phyloP scores from a whole-genome alignment of 2,797 vertebrate species.

The Propithecus deckenii region DNA sequence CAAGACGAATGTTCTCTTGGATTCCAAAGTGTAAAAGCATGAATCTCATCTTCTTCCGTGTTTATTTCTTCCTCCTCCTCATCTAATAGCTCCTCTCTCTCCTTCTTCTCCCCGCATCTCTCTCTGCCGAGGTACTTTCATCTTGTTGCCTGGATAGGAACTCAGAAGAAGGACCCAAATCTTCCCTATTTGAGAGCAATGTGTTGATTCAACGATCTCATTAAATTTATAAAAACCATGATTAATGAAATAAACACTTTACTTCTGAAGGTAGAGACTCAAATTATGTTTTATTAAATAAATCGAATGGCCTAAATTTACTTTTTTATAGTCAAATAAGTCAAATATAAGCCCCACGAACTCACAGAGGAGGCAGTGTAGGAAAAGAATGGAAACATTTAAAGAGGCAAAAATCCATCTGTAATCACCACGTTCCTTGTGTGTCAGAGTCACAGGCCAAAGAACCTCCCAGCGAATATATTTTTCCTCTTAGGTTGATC shows the following conservation, averaged over 20 bases:
- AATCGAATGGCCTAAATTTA: slow-evolving; percentile 47
- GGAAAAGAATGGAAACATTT: slow-evolving; percentile 63
- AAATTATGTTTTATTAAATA: slow-evolving; percentile 59
- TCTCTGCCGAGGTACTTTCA: neutral
- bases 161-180: neutral
- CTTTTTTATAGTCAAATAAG: neutral
- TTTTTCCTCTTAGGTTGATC: slow-evolving; percentile 73
- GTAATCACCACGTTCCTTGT: slow-evolving; percentile 50
- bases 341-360: slow-evolving; percentile 50
- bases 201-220: slow-evolving; percentile 33
- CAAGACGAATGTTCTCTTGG: neutral
- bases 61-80: neutral
- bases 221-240: slow-evolving; percentile 54
- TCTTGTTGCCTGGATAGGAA: neutral
- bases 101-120: neutral
- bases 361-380: slow-evolving; percentile 57
- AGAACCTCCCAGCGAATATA: slow-evolving; percentile 58
- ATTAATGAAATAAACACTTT: slow-evolving; percentile 54
- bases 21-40: slow-evolving; percentile 13
- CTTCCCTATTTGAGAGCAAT: slow-evolving; percentile 29
- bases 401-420: slow-evolving; percentile 66
- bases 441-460: slow-evolving; percentile 48
- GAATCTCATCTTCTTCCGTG: neutral
- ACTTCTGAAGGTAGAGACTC: slow-evolving; percentile 63
- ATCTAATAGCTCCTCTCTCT: neutral